Percentiles rank a stretch among this genome's conserved stretches.
phyloP scores from a whole-genome alignment of 2,888 invertebrate genomes.

The Cylindroiulus punctatus region DNA sequence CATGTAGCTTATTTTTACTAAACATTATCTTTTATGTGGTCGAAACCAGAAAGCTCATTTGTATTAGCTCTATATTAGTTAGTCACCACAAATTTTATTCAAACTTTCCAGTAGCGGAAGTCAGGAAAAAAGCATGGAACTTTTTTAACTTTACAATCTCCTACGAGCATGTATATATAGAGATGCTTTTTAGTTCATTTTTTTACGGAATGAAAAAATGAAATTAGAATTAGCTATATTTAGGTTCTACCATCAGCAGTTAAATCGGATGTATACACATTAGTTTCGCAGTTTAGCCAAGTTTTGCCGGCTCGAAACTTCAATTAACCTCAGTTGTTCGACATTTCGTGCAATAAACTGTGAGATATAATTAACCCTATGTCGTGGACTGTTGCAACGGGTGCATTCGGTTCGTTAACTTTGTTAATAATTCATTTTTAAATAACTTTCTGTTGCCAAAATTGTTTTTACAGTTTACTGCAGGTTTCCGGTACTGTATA shows the following conservation, averaged over 20 bases:
- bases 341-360: conserved; percentile 30
- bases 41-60: too few species aligned
- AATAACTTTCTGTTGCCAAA: neutral
- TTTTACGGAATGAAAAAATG: neutral
- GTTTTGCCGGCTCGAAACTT: neutral
- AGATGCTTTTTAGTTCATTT: neutral
- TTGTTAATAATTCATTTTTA: conserved; percentile 36
- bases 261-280: conserved; percentile 19
- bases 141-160: neutral
- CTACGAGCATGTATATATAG: neutral
- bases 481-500: neutral
- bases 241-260: neutral
- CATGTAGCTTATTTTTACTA: too few species aligned
- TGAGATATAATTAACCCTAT: conserved; percentile 33
- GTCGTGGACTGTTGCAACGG: conserved; percentile 3
- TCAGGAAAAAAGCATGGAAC: neutral
- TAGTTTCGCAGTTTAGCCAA: neutral
- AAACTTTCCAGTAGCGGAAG: too few species aligned
- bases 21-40: too few species aligned
- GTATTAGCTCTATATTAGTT: too few species aligned
- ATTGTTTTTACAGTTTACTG: neutral
- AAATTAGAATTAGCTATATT: conserved; percentile 2
- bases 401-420: conserved; percentile 39
- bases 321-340: conserved; percentile 43
- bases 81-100: too few species aligned